phyloP scores from a whole-genome alignment of 1,140 invertebrate genomes.

The Agraylea sexmaculata region DNA sequence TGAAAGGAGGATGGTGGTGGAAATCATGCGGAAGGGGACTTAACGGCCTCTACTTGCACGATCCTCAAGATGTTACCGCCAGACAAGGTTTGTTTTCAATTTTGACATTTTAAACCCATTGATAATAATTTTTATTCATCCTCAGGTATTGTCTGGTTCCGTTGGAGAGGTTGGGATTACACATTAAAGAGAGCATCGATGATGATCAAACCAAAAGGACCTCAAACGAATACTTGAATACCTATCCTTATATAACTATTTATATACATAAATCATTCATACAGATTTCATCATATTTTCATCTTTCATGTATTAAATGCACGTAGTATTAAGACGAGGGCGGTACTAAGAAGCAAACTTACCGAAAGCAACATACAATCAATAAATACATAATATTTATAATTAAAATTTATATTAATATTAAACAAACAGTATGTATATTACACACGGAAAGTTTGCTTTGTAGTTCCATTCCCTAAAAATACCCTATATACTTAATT shows the following conservation, averaged over 20 bases:
- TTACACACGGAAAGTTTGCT: background rate
- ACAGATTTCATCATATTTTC: constrained; percentile 10
- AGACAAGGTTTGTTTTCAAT: constrained; percentile 51
- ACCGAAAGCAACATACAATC: too few species aligned
- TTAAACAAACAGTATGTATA: background rate
- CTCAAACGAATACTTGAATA: constrained; percentile 41
- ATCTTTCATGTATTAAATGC: constrained; percentile 14
- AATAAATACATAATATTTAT: constrained; percentile 16
- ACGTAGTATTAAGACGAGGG: too few species aligned
- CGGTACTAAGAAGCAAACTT: too few species aligned
- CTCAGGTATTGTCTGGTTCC: constrained; percentile 82
- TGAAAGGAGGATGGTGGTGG: constrained; percentile 93
- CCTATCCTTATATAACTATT: constrained; percentile 14
- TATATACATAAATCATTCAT: constrained; percentile 9
- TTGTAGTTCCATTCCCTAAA: background rate
- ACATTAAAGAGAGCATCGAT: constrained; percentile 77
- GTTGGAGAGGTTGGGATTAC: constrained; percentile 89
- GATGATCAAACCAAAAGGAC: constrained; percentile 78
- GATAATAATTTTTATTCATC: background rate
- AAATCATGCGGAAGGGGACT: constrained; percentile 80
- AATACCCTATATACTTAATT: constrained; percentile 1
- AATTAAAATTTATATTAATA: constrained; percentile 17
- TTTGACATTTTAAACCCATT: background rate
- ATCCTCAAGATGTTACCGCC: constrained; percentile 77
- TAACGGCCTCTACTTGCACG: constrained; percentile 77